Base-by-base conservation (phyloP, 2,797 vertebrate species). In the Mus spretus region DNA sequence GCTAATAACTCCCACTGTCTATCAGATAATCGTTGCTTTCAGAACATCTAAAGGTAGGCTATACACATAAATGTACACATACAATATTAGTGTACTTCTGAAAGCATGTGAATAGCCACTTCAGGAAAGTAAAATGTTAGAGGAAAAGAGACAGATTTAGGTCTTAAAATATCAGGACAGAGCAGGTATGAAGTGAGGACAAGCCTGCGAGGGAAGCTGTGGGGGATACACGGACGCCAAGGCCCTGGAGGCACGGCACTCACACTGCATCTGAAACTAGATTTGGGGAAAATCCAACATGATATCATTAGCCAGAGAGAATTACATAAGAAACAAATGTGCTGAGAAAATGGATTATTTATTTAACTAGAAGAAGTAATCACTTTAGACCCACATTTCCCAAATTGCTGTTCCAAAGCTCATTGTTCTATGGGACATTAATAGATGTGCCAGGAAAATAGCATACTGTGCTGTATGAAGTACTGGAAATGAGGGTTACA, bases 381-480 rank as follows among this genome's bases (percentile, higher is more conserved):
- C 97, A 97, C 95, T 97, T 97, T 94, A 97, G 93, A 81, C 77
- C 89, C 94, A 93, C 97, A 98, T 96, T 96, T 97, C 94, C 96
- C 94, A 96, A 97, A 98, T 97, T 96, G 97, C 93, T 95, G 89
- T 97, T 97, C 95, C 96, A 96, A 97, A 97, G 97, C 96, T 97
- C 96, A 97, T 92, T 97, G 97, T 97, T 97, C 94, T 96, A 89
- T 44, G 93, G 93, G 96, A 96, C 96, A 98, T 98, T 96, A 97
- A 97, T 97, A 97, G 97, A 95, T 96, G 96, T 97, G 96, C 95
- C 72, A 83, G 97, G 96, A 95, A 98, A 98, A 95, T 31, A 94
- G 97, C 96, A 93, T 70, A 93, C 96, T 97, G 97, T 94, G 96
- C 95, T 96, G 96, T 91, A 94, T 83, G 81, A 90, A 95, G 95